Percentiles rank a stretch among this genome's conserved stretches.
phyloP scores from a whole-genome alignment of 1,140 invertebrate genomes.

The Lanistes nyassanus region DNA sequence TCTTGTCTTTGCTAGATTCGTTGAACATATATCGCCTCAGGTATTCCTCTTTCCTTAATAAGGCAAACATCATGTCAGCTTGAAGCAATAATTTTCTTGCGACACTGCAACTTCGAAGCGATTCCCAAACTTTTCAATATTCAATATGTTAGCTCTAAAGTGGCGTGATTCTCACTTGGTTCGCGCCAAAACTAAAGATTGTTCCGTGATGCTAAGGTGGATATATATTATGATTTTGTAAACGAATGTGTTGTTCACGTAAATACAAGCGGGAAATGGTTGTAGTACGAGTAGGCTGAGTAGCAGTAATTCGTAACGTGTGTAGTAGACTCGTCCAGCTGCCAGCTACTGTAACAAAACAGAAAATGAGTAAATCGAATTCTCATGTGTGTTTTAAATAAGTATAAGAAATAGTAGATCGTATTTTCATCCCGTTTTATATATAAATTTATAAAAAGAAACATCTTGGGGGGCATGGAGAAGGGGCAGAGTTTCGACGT shows the following conservation, averaged over 20 bases:
- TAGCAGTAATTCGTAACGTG: too few species aligned
- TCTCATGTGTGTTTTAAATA: background rate
- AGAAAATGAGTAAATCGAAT: background rate
- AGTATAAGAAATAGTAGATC: too few species aligned
- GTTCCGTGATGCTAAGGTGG: background rate
- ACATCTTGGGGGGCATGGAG: too few species aligned
- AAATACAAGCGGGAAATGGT: background rate
- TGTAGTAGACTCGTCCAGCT: too few species aligned
- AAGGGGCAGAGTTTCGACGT: too few species aligned
- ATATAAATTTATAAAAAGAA: too few species aligned
- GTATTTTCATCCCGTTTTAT: too few species aligned
- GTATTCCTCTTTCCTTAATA: conserved; percentile 73
- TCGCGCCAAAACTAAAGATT: too few species aligned
- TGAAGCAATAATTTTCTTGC: too few species aligned
- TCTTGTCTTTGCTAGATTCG: conserved; percentile 73
- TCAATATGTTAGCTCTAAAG: background rate
- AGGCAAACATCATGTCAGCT: too few species aligned
- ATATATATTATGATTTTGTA: background rate
- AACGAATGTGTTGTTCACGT: too few species aligned
- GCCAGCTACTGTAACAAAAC: too few species aligned
- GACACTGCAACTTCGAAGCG: background rate
- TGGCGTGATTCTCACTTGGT: background rate
- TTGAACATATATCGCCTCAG: conserved; percentile 82
- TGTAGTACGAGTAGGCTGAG: background rate
- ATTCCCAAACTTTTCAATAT: background rate